Evolutionary conservation across 1,140 invertebrate species (phyloP).

Genomic region (Drosophila nigrodunni): DNA sequence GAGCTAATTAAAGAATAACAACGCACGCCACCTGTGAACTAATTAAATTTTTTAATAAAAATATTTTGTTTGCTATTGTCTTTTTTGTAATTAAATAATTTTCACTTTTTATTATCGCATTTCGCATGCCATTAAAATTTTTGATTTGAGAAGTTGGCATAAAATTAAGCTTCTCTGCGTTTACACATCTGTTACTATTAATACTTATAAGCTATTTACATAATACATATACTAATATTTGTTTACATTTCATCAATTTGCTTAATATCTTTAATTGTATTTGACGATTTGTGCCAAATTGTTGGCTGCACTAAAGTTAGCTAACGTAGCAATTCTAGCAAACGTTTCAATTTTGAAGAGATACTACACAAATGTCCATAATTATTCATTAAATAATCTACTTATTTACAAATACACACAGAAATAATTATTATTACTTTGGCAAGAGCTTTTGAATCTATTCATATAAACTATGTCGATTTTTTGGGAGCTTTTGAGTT

Average conservation of each 20-base stretch:
- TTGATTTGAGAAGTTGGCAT: slow-evolving; percentile 58
- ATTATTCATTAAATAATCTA: slow-evolving; percentile 53
- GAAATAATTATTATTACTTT: slow-evolving; percentile 54
- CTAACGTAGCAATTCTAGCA: slow-evolving; percentile 25
- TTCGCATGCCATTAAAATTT: slow-evolving; percentile 44
- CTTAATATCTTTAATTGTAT: slow-evolving; percentile 35
- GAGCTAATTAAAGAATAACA: slow-evolving; percentile 8
- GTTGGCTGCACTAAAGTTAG: slow-evolving; percentile 59
- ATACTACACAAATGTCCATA: slow-evolving; percentile 62
- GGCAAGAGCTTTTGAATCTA: slow-evolving; percentile 47
- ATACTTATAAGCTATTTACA: slow-evolving; percentile 45
- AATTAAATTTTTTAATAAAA: neutral
- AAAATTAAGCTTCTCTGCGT: slow-evolving; percentile 52
- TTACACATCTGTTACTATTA: slow-evolving; percentile 39
- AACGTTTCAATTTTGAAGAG: slow-evolving; percentile 53
- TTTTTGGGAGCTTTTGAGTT: slow-evolving; percentile 53
- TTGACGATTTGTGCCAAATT: slow-evolving; percentile 51
- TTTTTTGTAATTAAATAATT: slow-evolving; percentile 71
- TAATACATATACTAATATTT: slow-evolving; percentile 34
- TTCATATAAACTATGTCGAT: slow-evolving; percentile 32
- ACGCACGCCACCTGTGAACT: neutral
- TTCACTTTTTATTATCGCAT: slow-evolving; percentile 57
- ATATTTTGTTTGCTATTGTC: neutral
- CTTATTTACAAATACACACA: slow-evolving; percentile 71
- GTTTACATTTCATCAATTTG: slow-evolving; percentile 3